Evolutionary conservation across 2,797 vertebrate species (phyloP), one percentile per base, ranked within the genome.

Genomic region (Lindbergichthys nudifrons): DNA sequence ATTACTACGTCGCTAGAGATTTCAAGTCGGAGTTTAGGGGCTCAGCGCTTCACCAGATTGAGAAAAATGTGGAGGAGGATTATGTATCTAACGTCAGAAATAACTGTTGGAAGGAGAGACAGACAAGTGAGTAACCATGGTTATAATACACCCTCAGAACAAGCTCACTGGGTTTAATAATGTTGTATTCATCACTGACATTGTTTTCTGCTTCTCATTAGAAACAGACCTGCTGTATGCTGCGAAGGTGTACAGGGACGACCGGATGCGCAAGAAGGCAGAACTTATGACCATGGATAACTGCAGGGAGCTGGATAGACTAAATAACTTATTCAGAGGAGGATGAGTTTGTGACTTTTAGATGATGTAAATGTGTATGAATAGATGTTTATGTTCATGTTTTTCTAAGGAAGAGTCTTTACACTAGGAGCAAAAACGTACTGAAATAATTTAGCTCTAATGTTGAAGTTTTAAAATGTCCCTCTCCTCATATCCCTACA

Each of bases 21-120:
- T 99, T 99, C 88, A 96, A 96, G 89, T 97, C 96, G 0, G 98
- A 99, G 92, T 98, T 96, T 79, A 98, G 96, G 90, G 97, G 97
- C 86, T 91, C 92, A 0, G 94, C 96, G 9, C 79, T 99, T 90
- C 96, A 98, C 77, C 98, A 99, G 71, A 93, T 99, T 51, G 98
- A 99, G 92, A 99, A 99, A 91, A 97, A 87, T 4, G 97, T 99
- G 78, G 98, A 99, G 93, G 98, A 99, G 42, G 98, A 99, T 89
- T 99, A 99, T 41, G 96, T 99, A 73, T 95, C 96, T 66, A 99
- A 97, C 80, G 94, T 99, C 79, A 96, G 97, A 87, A 98, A 98
- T 94, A 99, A 96, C 88, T 99, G 98, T 85, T 99, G 98, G 98
- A 98, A 97, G 86, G 98, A 99, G 88, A 96, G 96, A 73, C 98